Evolutionary conservation across 2,888 invertebrate genomes (phyloP), one percentile per base, ranked within the genome.

Genomic region (Vanessa cardui): DNA sequence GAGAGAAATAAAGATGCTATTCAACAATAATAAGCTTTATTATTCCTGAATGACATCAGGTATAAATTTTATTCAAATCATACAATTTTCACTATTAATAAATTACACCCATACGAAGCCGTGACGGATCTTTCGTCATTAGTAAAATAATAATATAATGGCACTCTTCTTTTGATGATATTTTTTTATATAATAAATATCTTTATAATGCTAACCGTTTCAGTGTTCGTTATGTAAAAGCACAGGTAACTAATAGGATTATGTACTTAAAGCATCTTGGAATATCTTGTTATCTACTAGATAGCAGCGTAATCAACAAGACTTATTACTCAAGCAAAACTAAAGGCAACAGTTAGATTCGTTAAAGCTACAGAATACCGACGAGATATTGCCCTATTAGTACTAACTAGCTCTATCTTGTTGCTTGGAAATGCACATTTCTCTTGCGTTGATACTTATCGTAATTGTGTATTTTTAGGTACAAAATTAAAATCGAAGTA

Each of bases 351-450:
- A 18, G 50, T 58, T 54, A 60, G 44, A 39, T 59, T 54, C 45
- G 52, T 64, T 59, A 33, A 67, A 63, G 31, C 62, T 62, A 31
- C 44, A 67, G 45, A 61, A 65, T 58, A 45, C 39, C 26, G 45
- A 59, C 68, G 62, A 71, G 64, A 67, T 67, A 71, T 72, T 52
- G 60, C 66, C 58, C 71, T 69, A 65, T 71, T 71, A 67, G 62
- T 46, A 64, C 61, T 58, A 62, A 67, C 64, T 66, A 61, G 69
- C 49, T 65, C 50, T 18, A 65, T 71, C 66, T 58, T 60, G 39
- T 66, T 61, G 45, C 33, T 61, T 44, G 20, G n/a, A 49, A 61
- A 61, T 66, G 33, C 33, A 66, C 47, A 56, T 61, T 60, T 56
- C 56, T 56, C 56, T 56, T n/a, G 6, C 46, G 46, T 46, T 18